Conservation (phyloP, 2,888 invertebrate species). For the Platerodrilus igneus region DNA sequence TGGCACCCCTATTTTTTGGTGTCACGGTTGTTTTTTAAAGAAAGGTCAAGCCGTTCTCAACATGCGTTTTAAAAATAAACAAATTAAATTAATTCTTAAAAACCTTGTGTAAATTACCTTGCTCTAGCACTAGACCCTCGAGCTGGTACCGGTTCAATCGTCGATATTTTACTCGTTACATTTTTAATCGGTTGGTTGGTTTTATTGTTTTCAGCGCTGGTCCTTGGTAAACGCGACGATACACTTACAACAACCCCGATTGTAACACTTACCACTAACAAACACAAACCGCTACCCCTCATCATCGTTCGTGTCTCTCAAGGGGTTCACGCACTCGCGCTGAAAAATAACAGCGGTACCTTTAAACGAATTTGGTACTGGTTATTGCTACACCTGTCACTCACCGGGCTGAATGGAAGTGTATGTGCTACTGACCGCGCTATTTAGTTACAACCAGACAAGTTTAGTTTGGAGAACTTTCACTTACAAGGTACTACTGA, state of each 20-base stretch:
- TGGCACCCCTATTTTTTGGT: too few relatives aligned
- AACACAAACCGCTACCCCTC: constrained; percentile 41
- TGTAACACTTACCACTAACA: constrained; percentile 34
- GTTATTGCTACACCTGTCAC: constrained; percentile 34
- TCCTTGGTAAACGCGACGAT: constrained; percentile 54
- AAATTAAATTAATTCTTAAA: too few relatives aligned
- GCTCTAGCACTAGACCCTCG: constrained; percentile 39
- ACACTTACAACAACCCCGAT: constrained; percentile 47
- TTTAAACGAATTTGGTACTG: too few relatives aligned
- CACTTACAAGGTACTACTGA: constrained; percentile 25
- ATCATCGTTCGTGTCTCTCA: constrained; percentile 30
- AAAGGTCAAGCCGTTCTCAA: too few relatives aligned
- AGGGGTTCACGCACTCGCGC: constrained; percentile 15
- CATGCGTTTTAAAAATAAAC: too few relatives aligned
- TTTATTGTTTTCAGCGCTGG: constrained; percentile 51
- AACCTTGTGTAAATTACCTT: too few relatives aligned
- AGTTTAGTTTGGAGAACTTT: constrained; percentile 36
- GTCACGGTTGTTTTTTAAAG: too few relatives aligned
- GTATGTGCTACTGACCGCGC: constrained; percentile 45
- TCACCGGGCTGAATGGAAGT: constrained; percentile 39
- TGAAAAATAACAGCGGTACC: too few relatives aligned
- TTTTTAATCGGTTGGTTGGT: constrained; percentile 21
- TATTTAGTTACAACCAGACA: constrained; percentile 27
- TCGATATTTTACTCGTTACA: constrained; percentile 32
- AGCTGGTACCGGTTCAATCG: constrained; percentile 39